Conservation (phyloP, 2,797 vertebrate species). For the Myotis planiceps region DNA sequence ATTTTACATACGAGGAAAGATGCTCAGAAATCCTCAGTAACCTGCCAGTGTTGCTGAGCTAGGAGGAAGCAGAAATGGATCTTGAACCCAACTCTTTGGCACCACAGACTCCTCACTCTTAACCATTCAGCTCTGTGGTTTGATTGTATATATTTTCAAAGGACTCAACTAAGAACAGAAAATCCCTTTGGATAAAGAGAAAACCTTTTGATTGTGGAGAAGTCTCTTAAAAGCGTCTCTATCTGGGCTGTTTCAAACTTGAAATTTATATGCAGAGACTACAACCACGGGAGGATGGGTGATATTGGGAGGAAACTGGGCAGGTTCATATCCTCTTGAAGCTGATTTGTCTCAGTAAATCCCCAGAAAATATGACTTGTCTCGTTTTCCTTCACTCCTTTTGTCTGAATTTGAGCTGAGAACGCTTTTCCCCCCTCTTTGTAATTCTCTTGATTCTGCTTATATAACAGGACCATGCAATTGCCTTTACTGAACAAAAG, state of each 20-base stretch:
- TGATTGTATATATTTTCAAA: slow-evolving; percentile 1
- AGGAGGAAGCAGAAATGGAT: background rate
- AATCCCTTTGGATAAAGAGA: slow-evolving; percentile 31
- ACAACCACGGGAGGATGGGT: background rate
- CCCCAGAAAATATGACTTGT: slow-evolving; percentile 60
- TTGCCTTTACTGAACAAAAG: slow-evolving; percentile 75
- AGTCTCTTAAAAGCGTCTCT: background rate
- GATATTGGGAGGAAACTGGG: background rate
- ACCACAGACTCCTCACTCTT: background rate
- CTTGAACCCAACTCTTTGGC: background rate
- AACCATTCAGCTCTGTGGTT: background rate
- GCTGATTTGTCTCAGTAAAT: slow-evolving; percentile 66
- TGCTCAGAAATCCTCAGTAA: background rate
- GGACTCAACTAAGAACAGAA: slow-evolving; percentile 15
- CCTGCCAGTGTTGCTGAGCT: background rate
- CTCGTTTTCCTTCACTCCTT: slow-evolving; percentile 66
- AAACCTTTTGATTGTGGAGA: slow-evolving; percentile 16
- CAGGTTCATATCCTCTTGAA: background rate
- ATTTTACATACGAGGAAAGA: background rate
- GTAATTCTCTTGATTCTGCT: slow-evolving; percentile 72
- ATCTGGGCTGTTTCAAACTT: background rate
- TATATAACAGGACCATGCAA: slow-evolving; percentile 65
- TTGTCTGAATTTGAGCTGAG: slow-evolving; percentile 70
- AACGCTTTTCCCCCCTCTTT: background rate
- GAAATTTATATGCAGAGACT: slow-evolving; percentile 44